These are phyloP conservation scores for Caenorhabditis parvicauda DNA, from an alignment of 2,888 invertebrate species.

Conservation along the genomic window DNA sequence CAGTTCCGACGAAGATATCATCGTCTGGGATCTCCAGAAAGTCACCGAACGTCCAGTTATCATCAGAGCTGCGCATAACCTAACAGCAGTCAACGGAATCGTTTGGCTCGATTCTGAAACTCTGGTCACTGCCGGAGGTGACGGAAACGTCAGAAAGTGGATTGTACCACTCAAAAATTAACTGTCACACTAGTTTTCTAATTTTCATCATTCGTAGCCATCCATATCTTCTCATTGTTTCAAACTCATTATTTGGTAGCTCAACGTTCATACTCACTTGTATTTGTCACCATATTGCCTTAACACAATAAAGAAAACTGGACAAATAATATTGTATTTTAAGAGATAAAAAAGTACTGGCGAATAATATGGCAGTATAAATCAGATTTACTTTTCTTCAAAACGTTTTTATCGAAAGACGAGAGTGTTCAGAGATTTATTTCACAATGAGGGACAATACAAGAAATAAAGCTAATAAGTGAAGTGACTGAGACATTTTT, in stretches of 20 bases:
- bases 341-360: background rate
- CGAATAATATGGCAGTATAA: background rate
- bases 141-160: slow-evolving; percentile 81
- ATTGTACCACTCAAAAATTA: slow-evolving; percentile 20
- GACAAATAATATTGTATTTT: background rate
- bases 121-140: slow-evolving; percentile 89
- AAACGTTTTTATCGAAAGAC: background rate
- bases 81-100: slow-evolving; percentile 89
- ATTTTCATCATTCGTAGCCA: no score
- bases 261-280: no score
- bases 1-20: slow-evolving; percentile 87
- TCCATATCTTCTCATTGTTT: no score
- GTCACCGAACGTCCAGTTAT: slow-evolving; percentile 68
- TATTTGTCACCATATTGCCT: no score
- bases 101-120: slow-evolving; percentile 82
- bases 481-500: background rate
- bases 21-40: slow-evolving; percentile 87
- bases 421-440: background rate
- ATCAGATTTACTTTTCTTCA: background rate
- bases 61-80: slow-evolving; percentile 77
- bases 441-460: background rate
- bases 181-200: no score
- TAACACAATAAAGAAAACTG: no score
- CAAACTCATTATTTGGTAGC: no score
- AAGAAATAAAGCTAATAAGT: background rate